Evolutionary conservation across 2,797 vertebrate species (phyloP), one percentile per base, ranked within the genome.

Genomic region (Pipistrellus pygmaeus): DNA sequence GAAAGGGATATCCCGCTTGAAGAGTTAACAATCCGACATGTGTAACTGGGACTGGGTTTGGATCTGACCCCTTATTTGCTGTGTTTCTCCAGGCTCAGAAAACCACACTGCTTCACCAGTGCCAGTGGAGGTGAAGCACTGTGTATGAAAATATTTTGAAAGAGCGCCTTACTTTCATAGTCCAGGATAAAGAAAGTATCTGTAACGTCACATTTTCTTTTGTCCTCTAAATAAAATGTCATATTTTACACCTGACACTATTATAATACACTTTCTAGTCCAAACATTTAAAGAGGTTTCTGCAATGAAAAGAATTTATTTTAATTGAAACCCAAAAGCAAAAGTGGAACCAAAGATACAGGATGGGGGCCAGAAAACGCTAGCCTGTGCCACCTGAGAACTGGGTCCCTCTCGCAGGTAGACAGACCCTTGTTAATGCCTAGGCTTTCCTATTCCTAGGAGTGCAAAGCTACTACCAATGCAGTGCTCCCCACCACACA

Each of bases 11-110:
- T 88, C 53, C 13, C 69, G 3, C 13, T 85, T 68, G 83, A 78
- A 96, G 44, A 85, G 68, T 73, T 17, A 84, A 41, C 8, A 71
- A 68, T 84, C 68, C 78, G 44, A 94, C 93, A 90, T 90, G 13
- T 88, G 12, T 17, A 48, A 15, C 2, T 78, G 20, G 21, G 25
- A 21, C 8, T 48, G n/a, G 72, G n/a, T 60, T 81, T 77, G 12
- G 15, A 81, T 84, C 84, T n/a, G 35, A 89, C 27, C 8, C 6
- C 15, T 69, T 30, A 38, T 92, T 84, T 80, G 41, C 73, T 46
- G 66, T 51, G 94, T 86, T 55, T 30, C 15, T 76, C 14, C 51
- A 64, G 25, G 80, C 60, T 81, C 88, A 91, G 85, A 30, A 78
- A 48, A 82, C 17, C 77, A 6, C 53, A 75, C 75, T 53, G 55